These are phyloP conservation scores for Drosophila barbarae DNA, from an alignment of 2,888 invertebrate species.

Conservation along the genomic window DNA sequence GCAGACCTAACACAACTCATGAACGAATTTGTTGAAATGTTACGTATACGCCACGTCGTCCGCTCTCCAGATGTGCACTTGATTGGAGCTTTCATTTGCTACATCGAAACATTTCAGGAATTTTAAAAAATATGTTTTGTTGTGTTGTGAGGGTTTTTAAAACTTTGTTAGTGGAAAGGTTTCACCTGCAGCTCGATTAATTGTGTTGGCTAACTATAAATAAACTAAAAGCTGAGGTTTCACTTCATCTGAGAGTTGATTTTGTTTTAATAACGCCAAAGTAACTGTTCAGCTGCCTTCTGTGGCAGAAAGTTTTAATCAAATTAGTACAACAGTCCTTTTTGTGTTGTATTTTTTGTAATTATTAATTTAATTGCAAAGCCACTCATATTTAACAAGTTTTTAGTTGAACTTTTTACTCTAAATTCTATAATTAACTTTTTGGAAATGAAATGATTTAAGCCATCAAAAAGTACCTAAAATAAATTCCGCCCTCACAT, in stretches of 20 bases:
- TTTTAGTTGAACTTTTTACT: background rate
- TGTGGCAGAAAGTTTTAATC: background rate
- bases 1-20: constrained; percentile 25
- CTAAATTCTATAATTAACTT: background rate
- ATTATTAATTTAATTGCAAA: background rate
- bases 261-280: background rate
- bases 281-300: background rate
- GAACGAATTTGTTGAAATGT: constrained; percentile 46
- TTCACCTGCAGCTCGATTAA: constrained; percentile 5
- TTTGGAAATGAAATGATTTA: background rate
- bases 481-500: background rate
- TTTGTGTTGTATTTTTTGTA: background rate
- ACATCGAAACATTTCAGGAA: constrained; percentile 2
- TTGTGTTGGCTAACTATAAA: constrained; percentile 2
- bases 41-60: constrained; percentile 47
- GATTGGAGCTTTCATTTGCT: constrained; percentile 1
- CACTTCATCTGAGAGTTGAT: background rate
- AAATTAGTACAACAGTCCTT: background rate
- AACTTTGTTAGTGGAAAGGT: constrained; percentile 1
- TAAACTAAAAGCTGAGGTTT: constrained; percentile 2
- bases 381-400: background rate
- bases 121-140: background rate
- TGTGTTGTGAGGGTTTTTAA: background rate
- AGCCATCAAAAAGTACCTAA: no score
- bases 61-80: constrained; percentile 17